A percentile compares a stretch with the other conserved stretches of the same genome.
phyloP scores from a whole-genome alignment of 2,888 invertebrate genomes.

The Argynnis bischoffii region DNA sequence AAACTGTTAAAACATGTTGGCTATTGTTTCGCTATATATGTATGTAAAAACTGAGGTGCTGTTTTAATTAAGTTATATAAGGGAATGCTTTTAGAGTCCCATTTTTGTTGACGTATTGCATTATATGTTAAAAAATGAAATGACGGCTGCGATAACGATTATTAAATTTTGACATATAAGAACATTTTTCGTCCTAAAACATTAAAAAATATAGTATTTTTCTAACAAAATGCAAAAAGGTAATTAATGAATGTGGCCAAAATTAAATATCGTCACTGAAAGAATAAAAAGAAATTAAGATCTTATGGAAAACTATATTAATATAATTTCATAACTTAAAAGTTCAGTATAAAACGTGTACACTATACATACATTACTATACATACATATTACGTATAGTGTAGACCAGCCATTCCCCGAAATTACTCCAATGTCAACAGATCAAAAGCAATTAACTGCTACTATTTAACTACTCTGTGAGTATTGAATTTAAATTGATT shows the following conservation, averaged over 20 bases:
- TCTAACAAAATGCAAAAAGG: no score
- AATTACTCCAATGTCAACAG: constrained; percentile 16
- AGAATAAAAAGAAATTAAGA: no score
- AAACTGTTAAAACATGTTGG: neutral
- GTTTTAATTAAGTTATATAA: constrained; percentile 26
- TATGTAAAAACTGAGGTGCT: constrained; percentile 14
- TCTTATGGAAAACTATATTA: no score
- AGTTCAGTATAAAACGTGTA: neutral
- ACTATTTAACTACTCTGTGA: constrained; percentile 6
- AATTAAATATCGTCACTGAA: no score
- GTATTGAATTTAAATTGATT: constrained; percentile 14
- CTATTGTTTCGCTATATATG: neutral
- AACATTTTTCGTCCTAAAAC: no score
- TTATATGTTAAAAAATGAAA: neutral
- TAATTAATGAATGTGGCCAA: no score
- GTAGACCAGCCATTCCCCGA: neutral
- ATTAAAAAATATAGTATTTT: no score
- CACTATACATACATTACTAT: neutral
- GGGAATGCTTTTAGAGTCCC: constrained; percentile 16
- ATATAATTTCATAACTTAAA: no score
- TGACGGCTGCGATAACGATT: neutral
- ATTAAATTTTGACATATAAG: no score
- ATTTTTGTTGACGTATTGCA: neutral
- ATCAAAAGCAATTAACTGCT: constrained; percentile 18
- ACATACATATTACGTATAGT: neutral